phyloP scores from a whole-genome alignment of 2,797 vertebrate genomes.

The Rhinichthys osculus region DNA sequence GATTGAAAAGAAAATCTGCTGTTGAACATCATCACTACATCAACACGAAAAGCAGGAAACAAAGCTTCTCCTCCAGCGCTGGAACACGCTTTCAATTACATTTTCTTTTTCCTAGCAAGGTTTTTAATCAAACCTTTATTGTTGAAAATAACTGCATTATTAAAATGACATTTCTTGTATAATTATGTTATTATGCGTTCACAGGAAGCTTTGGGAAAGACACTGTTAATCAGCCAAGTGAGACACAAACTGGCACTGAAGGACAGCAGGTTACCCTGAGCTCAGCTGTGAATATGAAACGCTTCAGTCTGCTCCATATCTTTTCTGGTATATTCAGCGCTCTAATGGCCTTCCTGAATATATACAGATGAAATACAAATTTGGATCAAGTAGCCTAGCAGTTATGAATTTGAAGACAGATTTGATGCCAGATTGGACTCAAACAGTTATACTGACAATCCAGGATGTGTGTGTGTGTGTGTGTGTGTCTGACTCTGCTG shows the following conservation, averaged over 20 bases:
- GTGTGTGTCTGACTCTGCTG: conserved; percentile 15
- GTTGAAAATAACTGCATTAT: not conserved
- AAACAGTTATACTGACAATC: conserved; percentile 49
- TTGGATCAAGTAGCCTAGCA: not conserved
- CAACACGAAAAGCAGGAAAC: not conserved
- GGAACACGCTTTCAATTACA: not conserved
- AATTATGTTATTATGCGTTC: not conserved
- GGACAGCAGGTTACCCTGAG: not conserved
- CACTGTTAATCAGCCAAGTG: not conserved
- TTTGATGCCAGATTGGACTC: conserved; percentile 33
- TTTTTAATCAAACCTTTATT: not conserved
- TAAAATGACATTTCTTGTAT: not conserved
- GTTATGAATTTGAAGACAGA: conserved; percentile 26
- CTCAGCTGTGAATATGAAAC: conserved; percentile 27
- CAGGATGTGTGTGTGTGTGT: too few species aligned
- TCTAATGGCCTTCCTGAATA: conserved; percentile 1
- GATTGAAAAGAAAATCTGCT: not conserved
- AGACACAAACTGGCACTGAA: not conserved
- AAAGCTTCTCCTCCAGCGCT: not conserved
- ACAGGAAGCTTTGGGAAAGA: conserved; percentile 9
- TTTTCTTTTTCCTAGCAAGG: not conserved
- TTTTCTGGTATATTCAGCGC: conserved; percentile 44
- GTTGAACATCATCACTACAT: not conserved
- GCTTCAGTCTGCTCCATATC: not conserved
- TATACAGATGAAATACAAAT: conserved; percentile 10